Percentiles rank a stretch among this genome's conserved stretches.
Evolutionary conservation across 2,888 invertebrate species (phyloP).

Genomic region (Volucella inanis): DNA sequence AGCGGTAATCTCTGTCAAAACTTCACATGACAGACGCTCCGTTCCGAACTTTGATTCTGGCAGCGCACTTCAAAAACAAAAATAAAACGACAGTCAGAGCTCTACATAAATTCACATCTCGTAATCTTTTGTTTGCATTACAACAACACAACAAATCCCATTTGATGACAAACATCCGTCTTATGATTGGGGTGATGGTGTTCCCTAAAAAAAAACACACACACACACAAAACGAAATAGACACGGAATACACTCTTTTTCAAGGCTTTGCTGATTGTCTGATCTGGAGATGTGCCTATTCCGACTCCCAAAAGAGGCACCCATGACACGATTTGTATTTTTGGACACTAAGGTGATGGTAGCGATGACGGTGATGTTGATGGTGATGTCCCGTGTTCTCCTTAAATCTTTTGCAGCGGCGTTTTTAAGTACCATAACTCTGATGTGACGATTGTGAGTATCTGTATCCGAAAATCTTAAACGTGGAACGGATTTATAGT

Average conservation of each 20-base stretch:
- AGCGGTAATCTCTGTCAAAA: slow-evolving; percentile 54
- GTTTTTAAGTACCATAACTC: slow-evolving; percentile 49
- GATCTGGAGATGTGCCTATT: slow-evolving; percentile 4
- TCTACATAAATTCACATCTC: slow-evolving; percentile 63
- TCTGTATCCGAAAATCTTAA: slow-evolving; percentile 13
- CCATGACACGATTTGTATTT: slow-evolving; percentile 68
- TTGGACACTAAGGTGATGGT: slow-evolving; percentile 36
- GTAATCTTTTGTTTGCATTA: slow-evolving; percentile 67
- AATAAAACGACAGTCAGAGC: slow-evolving; percentile 5
- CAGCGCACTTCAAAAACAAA: slow-evolving; percentile 9
- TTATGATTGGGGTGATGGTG: slow-evolving; percentile 1
- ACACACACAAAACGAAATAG: slow-evolving; percentile 17
- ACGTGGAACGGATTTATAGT: slow-evolving; percentile 67
- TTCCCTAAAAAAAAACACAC: not conserved
- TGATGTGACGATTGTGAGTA: no score
- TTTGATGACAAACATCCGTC: slow-evolving; percentile 67
- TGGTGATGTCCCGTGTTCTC: slow-evolving; percentile 31
- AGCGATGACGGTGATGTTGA: no score
- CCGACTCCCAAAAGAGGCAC: slow-evolving; percentile 28
- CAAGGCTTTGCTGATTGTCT: slow-evolving; percentile 47
- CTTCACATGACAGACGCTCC: slow-evolving; percentile 26
- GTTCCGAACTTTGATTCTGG: not conserved
- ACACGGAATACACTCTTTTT: slow-evolving; percentile 56
- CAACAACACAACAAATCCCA: slow-evolving; percentile 52
- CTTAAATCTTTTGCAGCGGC: slow-evolving; percentile 50